Base-by-base conservation (phyloP, 2,113 vertebrate genomes). In the Gymnarchus niloticus region DNA sequence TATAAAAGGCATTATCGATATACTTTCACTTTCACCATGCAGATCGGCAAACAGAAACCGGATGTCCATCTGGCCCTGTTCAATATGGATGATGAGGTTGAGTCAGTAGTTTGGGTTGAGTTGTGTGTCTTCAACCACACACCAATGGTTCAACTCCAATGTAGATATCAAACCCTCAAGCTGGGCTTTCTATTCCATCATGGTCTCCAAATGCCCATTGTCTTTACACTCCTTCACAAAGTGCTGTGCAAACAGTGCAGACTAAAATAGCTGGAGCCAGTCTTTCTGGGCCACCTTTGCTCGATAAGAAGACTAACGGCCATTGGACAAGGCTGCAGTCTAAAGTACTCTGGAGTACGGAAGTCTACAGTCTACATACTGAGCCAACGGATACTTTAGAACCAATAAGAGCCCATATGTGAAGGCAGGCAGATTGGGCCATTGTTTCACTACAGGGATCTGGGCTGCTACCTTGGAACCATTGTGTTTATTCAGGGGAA, bases 251-350 rank as follows among this genome's bases (percentile, higher is more conserved):
- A 44, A 81, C 41, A 48, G 7, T 12, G 57, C 44, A 76, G 28
- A 80, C 10, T 84, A 49, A 69, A 87, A 85, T 85, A 88, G 73
- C 51, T 73, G 49, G 76, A 51, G 81, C 81, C 56, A 83, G 28
- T 23, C 61, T 83, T 54, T 85, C 77, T 76, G 54, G 48, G 25
- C 10, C 83, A 28, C 82, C 23, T 41, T 14, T 37, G 69, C 44
- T 33, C 80, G 17, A 83, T 46, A 46, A 84, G 41, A 41, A 14
- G 52, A 85, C 33, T 8, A 76, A 59, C 65, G 80, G 17, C 48
- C 61, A 52, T 81, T 73, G 25, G 56, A 78, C 37, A 25, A 86
- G 84, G 46, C 46, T 28, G 56, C 56, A 81, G 83, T 1, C 69
- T 25, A 10, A 52, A 37, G 7, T 0, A 19, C 54, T 33, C 10